Evolutionary conservation across 1,140 invertebrate genomes (phyloP), one percentile per base, ranked within the genome.

Genomic region (Drosophila pseudoobscura): DNA sequence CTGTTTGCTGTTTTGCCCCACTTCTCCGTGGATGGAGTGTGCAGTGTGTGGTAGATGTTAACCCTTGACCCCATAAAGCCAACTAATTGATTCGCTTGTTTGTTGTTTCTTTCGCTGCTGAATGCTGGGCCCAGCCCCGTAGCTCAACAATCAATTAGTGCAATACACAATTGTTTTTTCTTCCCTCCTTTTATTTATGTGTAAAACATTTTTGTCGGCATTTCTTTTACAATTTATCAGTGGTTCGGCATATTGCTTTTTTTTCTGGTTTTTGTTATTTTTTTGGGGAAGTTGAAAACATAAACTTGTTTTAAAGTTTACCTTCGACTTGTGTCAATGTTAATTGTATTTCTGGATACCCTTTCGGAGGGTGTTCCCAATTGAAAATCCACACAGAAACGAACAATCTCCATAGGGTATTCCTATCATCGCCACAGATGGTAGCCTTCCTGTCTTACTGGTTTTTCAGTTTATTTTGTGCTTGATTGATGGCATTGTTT

Each of bases 141-240:
- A 71, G 41, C 41, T 51, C 51, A 71, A 61, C 71, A 79, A 84
- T 84, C 75, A 83, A 83, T 84, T 84, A 72, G 65, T 69, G 72
- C 51, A 72, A 56, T 29, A 53, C 31, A 63, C 60, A 58, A 58
- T 50, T 78, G 46, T 72, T 43, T 43, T 3, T 9, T 7, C 51
- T 44, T 46, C 31, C 24, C 2, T 13, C 15, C 39, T 43, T 52
- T 52, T 15, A 39, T 71, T 41, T 45, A 50, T n/a, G 57, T 49
- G 51, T 57, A 50, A 70, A 69, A 50, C 66, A 50, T 44, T 65
- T 64, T 46, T 71, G 72, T 68, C 72, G 66, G 57, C 68, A 76
- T 76, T 79, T 77, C 78, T 69, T 71, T 78, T 49, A 61, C 68
- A 75, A 51, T 66, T 59, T 45, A 43, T 29, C 41, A 47, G 15